Evolutionary conservation across 2,888 invertebrate genomes (phyloP), one percentile per base, ranked within the genome.

Genomic region (Brachyopa scutellaris): DNA sequence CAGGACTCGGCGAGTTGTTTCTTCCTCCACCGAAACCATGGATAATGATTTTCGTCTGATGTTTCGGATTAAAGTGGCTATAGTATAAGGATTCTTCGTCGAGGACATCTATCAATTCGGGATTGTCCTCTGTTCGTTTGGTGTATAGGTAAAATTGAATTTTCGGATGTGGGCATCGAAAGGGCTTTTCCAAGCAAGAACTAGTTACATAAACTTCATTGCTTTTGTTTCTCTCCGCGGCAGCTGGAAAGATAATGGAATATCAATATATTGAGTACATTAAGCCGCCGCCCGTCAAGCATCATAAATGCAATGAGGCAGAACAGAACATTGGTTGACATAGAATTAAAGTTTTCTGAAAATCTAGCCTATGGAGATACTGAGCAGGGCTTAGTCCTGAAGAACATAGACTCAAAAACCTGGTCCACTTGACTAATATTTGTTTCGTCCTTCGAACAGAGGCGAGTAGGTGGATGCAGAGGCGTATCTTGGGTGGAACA

Each of bases 21-120:
- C 96, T 91, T 0, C 97, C 96, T 0, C 96, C 97, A 0, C 97
- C 96, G 87, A 98, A 97, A 4, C 97, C 97, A 87, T 97, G 97
- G 13, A 97, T 95, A 47, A 98, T 94, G 17, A 98, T 92, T 91
- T 97, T 97, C 3, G 96, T 96, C 0, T 95, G 94, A 88, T 95
- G 93, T 0, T 92, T 92, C 0, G 94, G 92, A 89, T 97, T 95
- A 89, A 96, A 97, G 85, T 93, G 93, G 0, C 96, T 95, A 76
- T 92, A 92, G 84, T 93, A 93, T 17, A 97, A 90, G 0, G 96
- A 95, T 33, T 94, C 93, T 47, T 93, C 91, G 86, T 94, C 93
- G 19, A 93, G 91, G 0, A 95, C 94, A 87, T 96, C 93, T 53
- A 97, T 86, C 5, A 94, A 90, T 84, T 95, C 94, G 0, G 96